Base-by-base conservation (phyloP, 2,797 vertebrate genomes). In the Takifugu rubripes region DNA sequence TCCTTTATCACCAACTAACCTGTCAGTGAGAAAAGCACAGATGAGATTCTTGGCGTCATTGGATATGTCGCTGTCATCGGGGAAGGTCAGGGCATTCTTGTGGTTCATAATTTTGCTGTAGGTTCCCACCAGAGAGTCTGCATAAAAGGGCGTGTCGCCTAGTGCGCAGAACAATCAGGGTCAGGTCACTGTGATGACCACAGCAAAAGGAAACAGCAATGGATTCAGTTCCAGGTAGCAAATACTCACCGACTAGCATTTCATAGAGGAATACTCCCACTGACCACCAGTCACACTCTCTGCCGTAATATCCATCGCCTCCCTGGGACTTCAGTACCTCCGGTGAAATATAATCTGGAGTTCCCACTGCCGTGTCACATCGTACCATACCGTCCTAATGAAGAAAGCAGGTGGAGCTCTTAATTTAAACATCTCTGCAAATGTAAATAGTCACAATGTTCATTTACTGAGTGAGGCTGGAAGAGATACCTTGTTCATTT, bases 51-150 rank as follows among this genome's bases (percentile, higher is more conserved):
- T 98, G 80, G 97, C 96, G 47, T 99, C 94, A 82, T 98, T 99
- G 72, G 95, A 97, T 87, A 99, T 98, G 58, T 97, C 94, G 56
- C 93, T 98, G 90, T 98, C 96, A 44, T 97, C 97, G 2, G 96
- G 96, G 61, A 98, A 99, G 49, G 92, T 96, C 84, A 99, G 92
- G 61, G 96, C 96, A 50, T 97, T 98, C 86, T 98, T 98, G 90
- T 99, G 96, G 81, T 98, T 98, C 97, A 99, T 99, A 72, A 99
- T 99, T 79, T 99, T 99, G 90, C 97, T 99, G 63, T 99, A 99
- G 0, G 97, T 99, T 75, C 97, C 97, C 86, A 99, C 96, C 75
- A 99, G 84, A 31, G 97, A 99, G 91, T 98, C 96, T 27, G 97
- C 96, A 71, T 99, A 99, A 88, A 99, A 99, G 5, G 97, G 97